Percentiles rank a stretch among this genome's conserved stretches.
Evolutionary conservation across 2,797 vertebrate species (phyloP).

Genomic region (Typhlichthys eigenmanni): DNA sequence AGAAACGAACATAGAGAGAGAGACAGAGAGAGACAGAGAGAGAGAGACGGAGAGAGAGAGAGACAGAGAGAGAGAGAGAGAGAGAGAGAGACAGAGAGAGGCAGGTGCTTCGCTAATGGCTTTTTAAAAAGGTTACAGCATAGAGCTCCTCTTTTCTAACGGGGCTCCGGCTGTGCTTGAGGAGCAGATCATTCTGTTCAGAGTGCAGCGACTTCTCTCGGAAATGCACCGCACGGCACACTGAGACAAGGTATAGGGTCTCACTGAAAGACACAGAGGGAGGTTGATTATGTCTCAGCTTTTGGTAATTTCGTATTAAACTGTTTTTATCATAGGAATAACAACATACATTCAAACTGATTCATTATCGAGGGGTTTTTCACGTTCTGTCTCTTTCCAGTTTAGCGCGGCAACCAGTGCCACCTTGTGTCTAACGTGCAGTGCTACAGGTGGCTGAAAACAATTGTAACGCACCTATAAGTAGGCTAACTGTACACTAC

Average conservation of each 20-base stretch:
- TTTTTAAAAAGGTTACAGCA: constrained; percentile 82
- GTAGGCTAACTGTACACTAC: no score
- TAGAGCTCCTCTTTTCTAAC: constrained; percentile 78
- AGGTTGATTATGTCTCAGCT: not conserved
- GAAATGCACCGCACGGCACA: no score
- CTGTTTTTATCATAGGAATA: no score
- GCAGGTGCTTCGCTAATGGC: constrained; percentile 80
- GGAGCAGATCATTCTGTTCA: constrained; percentile 77
- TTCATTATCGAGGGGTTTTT: no score
- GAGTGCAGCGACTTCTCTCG: constrained; percentile 60
- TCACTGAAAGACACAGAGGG: not conserved
- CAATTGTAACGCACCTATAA: not conserved
- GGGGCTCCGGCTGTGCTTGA: constrained; percentile 77
- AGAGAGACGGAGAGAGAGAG: constrained; percentile 39
- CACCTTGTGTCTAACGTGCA: constrained; percentile 39
- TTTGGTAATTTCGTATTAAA: not conserved
- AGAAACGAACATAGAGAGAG: constrained; percentile 7
- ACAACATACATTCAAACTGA: no score
- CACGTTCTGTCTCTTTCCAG: no score
- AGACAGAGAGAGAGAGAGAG: constrained; percentile 11
- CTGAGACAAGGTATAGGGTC: no score
- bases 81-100: constrained; percentile 38
- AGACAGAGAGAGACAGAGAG: constrained; percentile 22
- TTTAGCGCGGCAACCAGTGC: constrained; percentile 39
- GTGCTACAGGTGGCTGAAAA: constrained; percentile 9